A percentile compares a stretch with the other conserved stretches of the same genome.
Conservation (phyloP, 2,888 invertebrate species). For the Diplolepis rosae region DNA sequence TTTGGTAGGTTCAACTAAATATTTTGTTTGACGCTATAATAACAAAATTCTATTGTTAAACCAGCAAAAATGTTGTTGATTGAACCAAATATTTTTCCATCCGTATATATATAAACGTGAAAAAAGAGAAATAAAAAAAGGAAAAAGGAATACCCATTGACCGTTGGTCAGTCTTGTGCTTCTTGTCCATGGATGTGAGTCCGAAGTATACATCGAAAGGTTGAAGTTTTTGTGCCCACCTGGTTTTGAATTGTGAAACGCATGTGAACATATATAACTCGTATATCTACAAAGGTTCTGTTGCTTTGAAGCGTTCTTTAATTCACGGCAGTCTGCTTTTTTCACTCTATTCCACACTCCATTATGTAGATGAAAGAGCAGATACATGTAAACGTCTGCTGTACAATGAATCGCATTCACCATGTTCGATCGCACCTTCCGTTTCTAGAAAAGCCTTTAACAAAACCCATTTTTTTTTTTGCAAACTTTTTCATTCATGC, state of each 20-base stretch:
- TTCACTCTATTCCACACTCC: constrained; percentile 15
- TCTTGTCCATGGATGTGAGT: constrained; percentile 28
- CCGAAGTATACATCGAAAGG: constrained; percentile 22
- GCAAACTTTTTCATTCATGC: not conserved
- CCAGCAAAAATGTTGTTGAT: too few species aligned
- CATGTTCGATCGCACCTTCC: not conserved
- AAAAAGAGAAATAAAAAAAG: not conserved
- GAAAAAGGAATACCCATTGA: not conserved
- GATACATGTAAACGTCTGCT: constrained; percentile 3
- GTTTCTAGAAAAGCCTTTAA: constrained; percentile 19
- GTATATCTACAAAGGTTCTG: not conserved
- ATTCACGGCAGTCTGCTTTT: constrained; percentile 53
- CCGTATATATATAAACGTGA: too few species aligned
- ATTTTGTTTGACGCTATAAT: too few species aligned
- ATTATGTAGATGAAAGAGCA: constrained; percentile 28
- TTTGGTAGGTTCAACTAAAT: too few species aligned
- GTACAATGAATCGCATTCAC: constrained; percentile 25
- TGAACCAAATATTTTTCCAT: too few species aligned
- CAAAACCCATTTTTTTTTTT: constrained; percentile 11
- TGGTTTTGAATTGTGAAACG: constrained; percentile 40
- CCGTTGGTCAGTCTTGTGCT: not conserved
- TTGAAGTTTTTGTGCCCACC: constrained; percentile 33
- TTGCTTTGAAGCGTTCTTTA: constrained; percentile 51
- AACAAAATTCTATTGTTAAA: too few species aligned
- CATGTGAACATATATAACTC: not conserved